Evolutionary conservation across 2,797 vertebrate genomes (phyloP), one percentile per base, ranked within the genome.

Genomic region (Champsocephalus esox): DNA sequence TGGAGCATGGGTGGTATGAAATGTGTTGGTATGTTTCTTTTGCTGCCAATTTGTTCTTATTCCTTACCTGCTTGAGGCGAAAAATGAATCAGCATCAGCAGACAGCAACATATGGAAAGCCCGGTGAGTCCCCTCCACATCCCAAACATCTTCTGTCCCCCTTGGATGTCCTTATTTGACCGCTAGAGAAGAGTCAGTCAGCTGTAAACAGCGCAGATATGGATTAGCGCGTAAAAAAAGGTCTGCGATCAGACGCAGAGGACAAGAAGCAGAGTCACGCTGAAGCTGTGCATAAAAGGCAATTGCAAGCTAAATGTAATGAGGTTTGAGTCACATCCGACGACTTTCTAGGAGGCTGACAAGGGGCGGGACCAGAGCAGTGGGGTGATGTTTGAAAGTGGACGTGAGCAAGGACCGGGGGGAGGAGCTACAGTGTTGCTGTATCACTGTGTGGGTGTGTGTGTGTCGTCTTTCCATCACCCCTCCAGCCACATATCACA

Each of bases 341-440:
- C 44, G 24, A 78, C 73, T 87, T 75, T 92, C 83, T 81, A 87
- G 34, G 86, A 82, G 65, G 68, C 71, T 73, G 66, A 54, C 50
- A 21, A 19, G 65, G 89, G 94, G 94, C 92, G 94, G 87, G 44
- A 87, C 86, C 76, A 78, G 0, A 41, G 46, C 58, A 88, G 94
- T 95, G 95, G 95, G 84, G 94, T 95, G 95, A 96, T 94, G 46
- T 93, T 92, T 80, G 62, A 91, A 91, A 91, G 62, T 68, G 13
- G 58, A 81, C 85, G 55, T 79, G 75, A 80, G 62, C 58, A 17
- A 2, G 38, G 4, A 38, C 5, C 45, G 70, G 77, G 50, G 79
- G 94, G 90, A 59, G 94, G 90, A 77, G 90, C 75, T 68, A 71
- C 48, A 71, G 4, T 10, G 52, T 41, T 86, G 43, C 75, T 77